Evolutionary conservation across 1,140 invertebrate species (phyloP), one percentile per base, ranked within the genome.

Genomic region (Drosophila carrolli): DNA sequence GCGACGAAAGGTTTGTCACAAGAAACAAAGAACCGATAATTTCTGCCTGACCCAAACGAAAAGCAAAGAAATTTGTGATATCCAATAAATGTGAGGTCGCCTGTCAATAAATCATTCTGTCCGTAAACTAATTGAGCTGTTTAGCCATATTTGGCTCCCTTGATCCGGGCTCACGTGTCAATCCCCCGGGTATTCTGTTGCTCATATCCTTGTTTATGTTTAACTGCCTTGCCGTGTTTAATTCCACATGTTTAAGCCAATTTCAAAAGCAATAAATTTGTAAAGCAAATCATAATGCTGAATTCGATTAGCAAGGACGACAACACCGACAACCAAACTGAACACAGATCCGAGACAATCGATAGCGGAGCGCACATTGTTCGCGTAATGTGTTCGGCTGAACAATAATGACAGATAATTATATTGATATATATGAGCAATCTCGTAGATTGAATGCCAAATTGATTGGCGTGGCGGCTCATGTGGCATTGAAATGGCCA

Each of bases 381-480:
- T 53, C 41, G 61, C 37, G 50, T 74, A 85, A 77, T 85, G 61
- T 86, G 70, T 70, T 75, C 65, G 59, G 48, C 53, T 46, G 59
- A 83, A 67, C 75, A 72, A 72, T 88, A 86, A 86, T 86, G 65
- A 78, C 80, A 79, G 83, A 74, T 79, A 86, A 86, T 86, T 86
- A 86, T 66, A 59, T 70, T 47, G 53, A 82, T 67, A 78, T 77
- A 61, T 50, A 50, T 63, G 47, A 61, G 14, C 46, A 60, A 48
- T 58, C 73, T 72, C 57, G 57, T 66, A 50, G 65, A 81, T 71
- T 72, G 78, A 86, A 86, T 86, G 78, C 65, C 78, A 88, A 54
- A 60, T 61, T 37, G 43, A 54, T 61, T 60, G 71, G 47, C 61
- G 59, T 70, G 73, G 66, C 68, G 60, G 41, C 29, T 48, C 81